Percentiles rank a stretch among this genome's conserved stretches.
These are phyloP conservation scores for Ibidorhyncha struthersii DNA, from an alignment of 2,113 vertebrate species.

Conservation along the genomic window DNA sequence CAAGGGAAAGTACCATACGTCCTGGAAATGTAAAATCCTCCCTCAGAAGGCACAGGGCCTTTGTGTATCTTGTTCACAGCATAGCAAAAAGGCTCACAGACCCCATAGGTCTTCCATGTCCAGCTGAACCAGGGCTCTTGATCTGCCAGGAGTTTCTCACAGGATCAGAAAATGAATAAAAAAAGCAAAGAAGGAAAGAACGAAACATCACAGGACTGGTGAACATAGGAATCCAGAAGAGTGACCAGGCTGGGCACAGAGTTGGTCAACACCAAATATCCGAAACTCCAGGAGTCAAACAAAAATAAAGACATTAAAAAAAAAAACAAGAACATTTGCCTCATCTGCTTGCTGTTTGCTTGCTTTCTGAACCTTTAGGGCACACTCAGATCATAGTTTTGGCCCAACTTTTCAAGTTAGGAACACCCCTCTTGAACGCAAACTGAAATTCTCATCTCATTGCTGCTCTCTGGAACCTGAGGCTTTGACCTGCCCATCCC, in stretches of 20 bases:
- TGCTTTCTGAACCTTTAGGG: background rate
- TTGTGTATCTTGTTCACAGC: background rate
- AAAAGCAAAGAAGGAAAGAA: background rate
- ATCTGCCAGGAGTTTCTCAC: background rate
- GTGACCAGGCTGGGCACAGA: background rate
- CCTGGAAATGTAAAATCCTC: background rate
- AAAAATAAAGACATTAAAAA: background rate
- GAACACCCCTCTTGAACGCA: background rate
- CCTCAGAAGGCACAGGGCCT: background rate
- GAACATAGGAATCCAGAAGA: background rate
- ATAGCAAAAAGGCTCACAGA: background rate
- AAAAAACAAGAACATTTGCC: background rate
- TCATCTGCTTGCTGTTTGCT: background rate
- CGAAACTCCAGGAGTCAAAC: background rate
- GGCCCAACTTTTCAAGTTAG: background rate
- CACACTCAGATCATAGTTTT: background rate
- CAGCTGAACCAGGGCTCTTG: background rate
- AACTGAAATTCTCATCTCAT: background rate
- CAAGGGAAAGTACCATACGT: background rate
- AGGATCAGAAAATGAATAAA: background rate
- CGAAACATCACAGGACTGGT: background rate
- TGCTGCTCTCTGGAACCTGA: background rate
- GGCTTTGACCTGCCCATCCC: background rate
- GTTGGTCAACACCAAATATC: background rate
- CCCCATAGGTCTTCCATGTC: background rate